These are phyloP conservation scores for Semnornis frantzii DNA, from an alignment of 2,113 vertebrate species.

Conservation along the genomic window DNA sequence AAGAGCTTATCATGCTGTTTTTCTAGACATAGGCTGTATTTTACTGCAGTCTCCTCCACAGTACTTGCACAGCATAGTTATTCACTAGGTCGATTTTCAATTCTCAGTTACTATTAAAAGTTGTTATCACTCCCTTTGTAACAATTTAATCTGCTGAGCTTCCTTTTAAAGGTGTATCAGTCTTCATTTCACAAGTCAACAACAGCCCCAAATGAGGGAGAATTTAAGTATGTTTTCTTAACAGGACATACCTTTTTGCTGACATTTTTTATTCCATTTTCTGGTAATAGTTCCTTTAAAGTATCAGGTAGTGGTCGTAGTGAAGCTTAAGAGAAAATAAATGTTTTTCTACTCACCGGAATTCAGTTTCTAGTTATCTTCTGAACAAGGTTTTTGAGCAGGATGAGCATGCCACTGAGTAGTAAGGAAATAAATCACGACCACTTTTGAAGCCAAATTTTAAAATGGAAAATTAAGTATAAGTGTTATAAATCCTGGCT, in stretches of 20 bases:
- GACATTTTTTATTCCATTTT: not conserved
- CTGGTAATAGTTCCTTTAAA: not conserved
- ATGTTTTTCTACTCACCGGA: not conserved
- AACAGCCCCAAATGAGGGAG: not conserved
- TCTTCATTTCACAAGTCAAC: not conserved
- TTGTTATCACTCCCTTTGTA: not conserved
- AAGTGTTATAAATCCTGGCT: not conserved
- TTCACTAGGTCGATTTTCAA: not conserved
- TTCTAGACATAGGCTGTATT: not conserved
- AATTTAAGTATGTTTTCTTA: not conserved
- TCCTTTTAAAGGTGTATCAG: not conserved
- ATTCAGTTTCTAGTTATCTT: not conserved
- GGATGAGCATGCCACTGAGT: not conserved
- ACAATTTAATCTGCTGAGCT: conserved; percentile 6
- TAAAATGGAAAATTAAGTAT: not conserved
- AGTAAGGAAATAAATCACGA: not conserved
- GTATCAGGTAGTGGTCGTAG: not conserved
- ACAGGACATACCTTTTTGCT: not conserved
- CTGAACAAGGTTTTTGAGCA: not conserved
- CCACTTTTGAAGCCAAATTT: not conserved
- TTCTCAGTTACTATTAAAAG: conserved; percentile 11
- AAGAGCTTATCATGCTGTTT: not conserved
- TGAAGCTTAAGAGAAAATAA: not conserved
- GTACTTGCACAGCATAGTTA: not conserved
- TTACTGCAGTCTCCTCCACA: not conserved